phyloP scores from a whole-genome alignment of 2,888 invertebrate genomes.

The Andrena bicolor region DNA sequence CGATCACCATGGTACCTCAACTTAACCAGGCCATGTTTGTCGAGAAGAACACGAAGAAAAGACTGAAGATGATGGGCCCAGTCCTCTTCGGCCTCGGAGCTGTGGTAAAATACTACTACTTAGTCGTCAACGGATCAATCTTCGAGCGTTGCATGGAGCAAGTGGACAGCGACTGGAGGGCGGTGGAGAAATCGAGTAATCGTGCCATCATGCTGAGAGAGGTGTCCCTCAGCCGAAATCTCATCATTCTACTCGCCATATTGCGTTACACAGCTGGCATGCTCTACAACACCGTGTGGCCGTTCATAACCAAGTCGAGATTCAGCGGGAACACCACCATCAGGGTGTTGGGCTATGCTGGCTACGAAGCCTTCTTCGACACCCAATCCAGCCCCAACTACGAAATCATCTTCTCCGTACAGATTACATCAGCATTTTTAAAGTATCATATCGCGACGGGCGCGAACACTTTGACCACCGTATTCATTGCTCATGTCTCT shows the following conservation, averaged over 20 bases:
- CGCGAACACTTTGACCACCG: conserved; percentile 62
- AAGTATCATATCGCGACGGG: conserved; percentile 55
- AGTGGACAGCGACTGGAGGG: conserved; percentile 70
- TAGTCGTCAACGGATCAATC: conserved; percentile 18
- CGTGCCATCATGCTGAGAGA: conserved; percentile 66
- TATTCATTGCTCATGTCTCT: conserved; percentile 68
- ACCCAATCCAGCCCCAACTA: conserved; percentile 64
- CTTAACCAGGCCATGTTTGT: conserved; percentile 28
- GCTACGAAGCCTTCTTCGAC: conserved; percentile 64
- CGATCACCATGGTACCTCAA: conserved; percentile 46
- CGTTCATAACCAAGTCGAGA: conserved; percentile 29
- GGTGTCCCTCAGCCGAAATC: conserved; percentile 65
- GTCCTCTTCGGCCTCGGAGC: conserved; percentile 45
- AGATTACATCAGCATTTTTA: conserved; percentile 51
- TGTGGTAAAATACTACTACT: conserved; percentile 66
- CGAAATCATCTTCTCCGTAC: conserved; percentile 66
- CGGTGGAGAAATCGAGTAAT: conserved; percentile 5
- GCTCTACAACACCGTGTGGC: conserved; percentile 54
- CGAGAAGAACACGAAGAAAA: conserved; percentile 15
- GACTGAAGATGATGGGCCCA: conserved; percentile 62
- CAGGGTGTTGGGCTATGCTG: conserved; percentile 65
- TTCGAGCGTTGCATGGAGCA: conserved; percentile 61
- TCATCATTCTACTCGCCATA: conserved; percentile 53
- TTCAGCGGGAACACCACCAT: conserved; percentile 51
- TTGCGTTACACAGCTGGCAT: conserved; percentile 64